Evolutionary conservation across 2,888 invertebrate species (phyloP).

Genomic region (Hypena proboscidalis): DNA sequence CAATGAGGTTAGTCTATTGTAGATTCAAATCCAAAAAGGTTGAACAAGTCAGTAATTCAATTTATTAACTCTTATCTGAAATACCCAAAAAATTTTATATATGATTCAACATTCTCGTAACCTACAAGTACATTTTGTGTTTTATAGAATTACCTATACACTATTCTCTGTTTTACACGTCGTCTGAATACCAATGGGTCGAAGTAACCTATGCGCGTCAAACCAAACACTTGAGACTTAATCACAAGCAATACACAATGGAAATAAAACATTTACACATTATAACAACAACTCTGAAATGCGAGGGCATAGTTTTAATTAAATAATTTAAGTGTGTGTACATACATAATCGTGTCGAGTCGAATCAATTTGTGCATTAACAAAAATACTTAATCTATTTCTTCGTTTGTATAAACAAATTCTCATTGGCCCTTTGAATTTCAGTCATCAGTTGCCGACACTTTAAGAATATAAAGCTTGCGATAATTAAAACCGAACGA

Average conservation of each 20-base stretch:
- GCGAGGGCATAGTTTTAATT: conserved; percentile 72
- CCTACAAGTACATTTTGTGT: conserved; percentile 83
- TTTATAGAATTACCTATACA: conserved; percentile 80
- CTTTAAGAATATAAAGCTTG: conserved; percentile 78
- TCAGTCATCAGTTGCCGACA: conserved; percentile 82
- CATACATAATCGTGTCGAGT: conserved; percentile 50
- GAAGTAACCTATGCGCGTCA: conserved; percentile 68
- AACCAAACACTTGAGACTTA: conserved; percentile 57
- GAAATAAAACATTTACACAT: conserved; percentile 61
- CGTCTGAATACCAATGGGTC: conserved; percentile 76
- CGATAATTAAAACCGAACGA: conserved; percentile 76
- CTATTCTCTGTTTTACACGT: conserved; percentile 77
- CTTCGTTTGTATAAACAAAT: conserved; percentile 65
- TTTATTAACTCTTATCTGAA: conserved; percentile 80
- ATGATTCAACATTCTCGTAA: conserved; percentile 82
- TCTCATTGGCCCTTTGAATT: conserved; percentile 78
- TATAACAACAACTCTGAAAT: conserved; percentile 74
- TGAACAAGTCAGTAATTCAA: conserved; percentile 77
- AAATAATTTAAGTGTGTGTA: conserved; percentile 53
- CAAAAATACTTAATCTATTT: conserved; percentile 68
- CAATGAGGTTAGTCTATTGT: conserved; percentile 82
- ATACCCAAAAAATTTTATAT: conserved; percentile 75
- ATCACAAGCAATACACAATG: conserved; percentile 50
- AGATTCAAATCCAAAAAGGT: conserved; percentile 85
- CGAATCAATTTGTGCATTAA: conserved; percentile 69